These are phyloP conservation scores for Caenorhabditis panamensis DNA, from an alignment of 2,888 invertebrate genomes.

Conservation along the genomic window DNA sequence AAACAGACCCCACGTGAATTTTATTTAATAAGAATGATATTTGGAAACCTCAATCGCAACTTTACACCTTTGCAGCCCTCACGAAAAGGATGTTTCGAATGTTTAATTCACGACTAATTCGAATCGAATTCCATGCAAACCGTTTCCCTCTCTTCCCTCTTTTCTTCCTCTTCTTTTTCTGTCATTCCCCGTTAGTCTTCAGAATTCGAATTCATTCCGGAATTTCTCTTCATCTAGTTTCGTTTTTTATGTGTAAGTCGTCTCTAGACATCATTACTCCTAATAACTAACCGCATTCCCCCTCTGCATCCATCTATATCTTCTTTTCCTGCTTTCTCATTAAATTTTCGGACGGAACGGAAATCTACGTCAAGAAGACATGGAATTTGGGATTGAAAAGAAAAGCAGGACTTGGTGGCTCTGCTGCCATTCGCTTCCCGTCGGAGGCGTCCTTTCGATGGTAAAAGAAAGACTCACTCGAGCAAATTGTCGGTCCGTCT, in stretches of 20 bases:
- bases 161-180: no score
- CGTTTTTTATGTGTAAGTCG: background rate
- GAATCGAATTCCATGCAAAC: no score
- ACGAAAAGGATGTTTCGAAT: background rate
- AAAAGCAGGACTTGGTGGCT: background rate
- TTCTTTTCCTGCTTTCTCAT: constrained; percentile 3
- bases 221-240: background rate
- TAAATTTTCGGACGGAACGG: background rate
- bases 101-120: background rate
- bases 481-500: constrained; percentile 9
- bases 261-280: background rate
- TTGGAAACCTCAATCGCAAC: no score
- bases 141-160: no score
- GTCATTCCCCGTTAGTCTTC: no score
- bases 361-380: background rate
- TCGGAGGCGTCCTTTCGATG: background rate
- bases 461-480: constrained; percentile 8
- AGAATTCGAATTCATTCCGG: background rate
- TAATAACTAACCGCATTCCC: background rate
- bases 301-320: background rate
- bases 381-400: background rate
- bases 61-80: no score
- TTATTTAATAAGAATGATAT: no score
- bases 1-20: no score
- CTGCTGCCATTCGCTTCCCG: background rate